A percentile compares a stretch with the other conserved stretches of the same genome.
These are phyloP conservation scores for Rhinichthys osculus DNA, from an alignment of 2,797 vertebrate genomes.

Conservation along the genomic window DNA sequence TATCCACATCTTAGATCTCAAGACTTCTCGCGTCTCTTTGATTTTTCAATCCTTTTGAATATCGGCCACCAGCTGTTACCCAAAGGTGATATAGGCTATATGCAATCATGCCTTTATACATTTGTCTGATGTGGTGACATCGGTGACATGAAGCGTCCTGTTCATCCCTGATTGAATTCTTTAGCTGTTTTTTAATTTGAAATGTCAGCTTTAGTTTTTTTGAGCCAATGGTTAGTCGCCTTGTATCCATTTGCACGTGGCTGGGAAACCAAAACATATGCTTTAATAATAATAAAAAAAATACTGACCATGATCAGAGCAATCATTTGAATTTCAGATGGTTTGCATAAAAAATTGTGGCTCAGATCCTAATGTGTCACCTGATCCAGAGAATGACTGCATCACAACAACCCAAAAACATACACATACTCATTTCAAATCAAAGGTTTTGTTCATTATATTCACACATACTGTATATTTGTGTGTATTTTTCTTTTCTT, in stretches of 20 bases:
- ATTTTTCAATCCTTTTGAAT: constrained; percentile 37
- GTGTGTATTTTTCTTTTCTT: constrained; percentile 38
- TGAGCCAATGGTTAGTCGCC: background rate
- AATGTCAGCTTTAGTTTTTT: background rate
- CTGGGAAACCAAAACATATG: background rate
- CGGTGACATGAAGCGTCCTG: constrained; percentile 17
- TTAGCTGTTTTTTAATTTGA: background rate
- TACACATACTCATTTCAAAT: constrained; percentile 28
- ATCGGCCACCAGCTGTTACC: constrained; percentile 40
- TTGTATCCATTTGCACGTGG: background rate
- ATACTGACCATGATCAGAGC: constrained; percentile 12
- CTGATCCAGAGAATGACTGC: constrained; percentile 22
- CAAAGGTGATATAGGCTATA: constrained; percentile 25
- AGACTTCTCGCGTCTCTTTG: constrained; percentile 23
- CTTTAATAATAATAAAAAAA: constrained; percentile 24
- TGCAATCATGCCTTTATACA: constrained; percentile 50
- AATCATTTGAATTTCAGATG: constrained; percentile 20
- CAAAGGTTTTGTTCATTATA: constrained; percentile 21
- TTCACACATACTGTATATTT: constrained; percentile 42
- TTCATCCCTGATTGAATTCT: constrained; percentile 18
- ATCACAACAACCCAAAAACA: constrained; percentile 35
- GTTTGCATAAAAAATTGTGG: constrained; percentile 27
- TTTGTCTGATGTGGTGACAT: constrained; percentile 33
- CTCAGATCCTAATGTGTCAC: constrained; percentile 26
- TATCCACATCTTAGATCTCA: constrained; percentile 40